phyloP scores from a whole-genome alignment of 2,113 vertebrate genomes.

The Chaetops frenatus region DNA sequence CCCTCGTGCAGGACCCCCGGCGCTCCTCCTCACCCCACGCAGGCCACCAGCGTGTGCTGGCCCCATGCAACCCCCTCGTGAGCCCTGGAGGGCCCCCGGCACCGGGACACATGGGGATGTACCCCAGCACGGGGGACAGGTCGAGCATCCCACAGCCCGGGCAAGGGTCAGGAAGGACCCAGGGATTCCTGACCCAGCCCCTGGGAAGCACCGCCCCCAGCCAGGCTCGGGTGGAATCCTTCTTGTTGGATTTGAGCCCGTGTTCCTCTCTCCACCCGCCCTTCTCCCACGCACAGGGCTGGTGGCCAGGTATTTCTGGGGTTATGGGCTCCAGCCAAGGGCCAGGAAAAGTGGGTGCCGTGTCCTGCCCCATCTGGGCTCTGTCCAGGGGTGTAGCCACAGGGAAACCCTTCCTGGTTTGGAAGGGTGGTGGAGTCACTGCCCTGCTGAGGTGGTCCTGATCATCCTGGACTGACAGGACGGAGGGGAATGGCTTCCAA shows the following conservation, averaged over 20 bases:
- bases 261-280: not conserved
- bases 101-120: rapidly evolving
- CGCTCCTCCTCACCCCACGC: not conserved
- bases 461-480: not conserved
- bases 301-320: not conserved
- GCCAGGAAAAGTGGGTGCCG: not conserved
- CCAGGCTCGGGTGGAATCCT: not conserved
- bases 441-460: not conserved
- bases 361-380: not conserved
- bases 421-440: not conserved
- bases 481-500: not conserved
- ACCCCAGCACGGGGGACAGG: not conserved
- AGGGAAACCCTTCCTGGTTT: not conserved
- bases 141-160: not conserved
- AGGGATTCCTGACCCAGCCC: not conserved
- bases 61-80: rapidly evolving
- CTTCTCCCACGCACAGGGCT: not conserved
- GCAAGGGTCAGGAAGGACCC: not conserved
- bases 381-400: no score
- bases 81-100: rapidly evolving
- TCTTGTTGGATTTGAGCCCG: not conserved
- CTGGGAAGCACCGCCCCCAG: not conserved
- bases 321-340: not conserved
- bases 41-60: rapidly evolving
- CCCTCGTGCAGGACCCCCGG: not conserved